Base-by-base conservation (phyloP, 1,140 invertebrate genomes). In the Littorina saxatilis region DNA sequence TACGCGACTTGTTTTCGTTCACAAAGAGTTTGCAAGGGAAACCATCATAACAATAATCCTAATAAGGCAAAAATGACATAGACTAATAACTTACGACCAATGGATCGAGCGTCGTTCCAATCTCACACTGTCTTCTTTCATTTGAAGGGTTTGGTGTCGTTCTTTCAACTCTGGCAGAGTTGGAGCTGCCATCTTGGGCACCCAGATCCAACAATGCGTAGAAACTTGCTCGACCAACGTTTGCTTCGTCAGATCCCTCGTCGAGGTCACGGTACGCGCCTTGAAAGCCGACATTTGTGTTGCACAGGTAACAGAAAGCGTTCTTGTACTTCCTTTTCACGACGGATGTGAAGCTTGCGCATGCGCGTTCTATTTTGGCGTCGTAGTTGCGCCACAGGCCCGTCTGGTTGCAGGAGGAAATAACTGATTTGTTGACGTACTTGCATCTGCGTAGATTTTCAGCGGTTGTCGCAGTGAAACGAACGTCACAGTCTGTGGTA, bases 321-420 rank as follows among this genome's bases (percentile, higher is more conserved):
- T 80, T 80, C 47, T 43, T 72, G 66, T 80, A 80, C 68, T 50
- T 72, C 29, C 37, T 32, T 27, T 32, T 23, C 3, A 80, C 79
- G 11, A 68, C 43, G n/a, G 63, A 43, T 1, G 43, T 55, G 32
- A 70, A 72, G 17, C 39, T 80, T 27, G 39, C 47, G 23, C 79
- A 80, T 4, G 79, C 79, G 27, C 50, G 63, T n/a, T 27, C 79
- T 40, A 80, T 32, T 37, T 40, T 80, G 27, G 23, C 43, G 47
- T 80, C 79, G 47, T 80, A 80, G 20, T 17, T 2, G 4, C 13
- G 11, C 79, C 79, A 80, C 20, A 68, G 23, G n/a, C 79, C 79
- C 7, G 79, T 80, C 13, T 68, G 37, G 50, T 80, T 80, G 47
- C 79, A 80, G 50, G 79, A 50, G 15, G 61, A 68, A 20, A 80